Evolutionary conservation across 1,140 invertebrate species (phyloP).

Genomic region (Venturia canescens): DNA sequence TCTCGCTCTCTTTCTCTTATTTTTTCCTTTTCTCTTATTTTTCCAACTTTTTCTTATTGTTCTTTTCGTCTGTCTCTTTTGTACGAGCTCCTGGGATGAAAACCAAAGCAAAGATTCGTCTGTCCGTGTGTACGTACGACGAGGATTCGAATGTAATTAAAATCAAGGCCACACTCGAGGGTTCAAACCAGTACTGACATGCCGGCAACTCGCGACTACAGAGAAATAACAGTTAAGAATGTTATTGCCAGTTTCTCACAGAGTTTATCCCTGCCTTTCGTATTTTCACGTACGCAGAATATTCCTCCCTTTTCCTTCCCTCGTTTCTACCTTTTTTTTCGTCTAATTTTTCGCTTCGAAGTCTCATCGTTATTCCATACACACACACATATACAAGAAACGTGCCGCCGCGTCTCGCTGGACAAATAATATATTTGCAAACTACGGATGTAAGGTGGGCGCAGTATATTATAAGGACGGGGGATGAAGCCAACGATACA

Average conservation of each 20-base stretch:
- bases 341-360: not conserved
- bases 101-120: constrained; percentile 28
- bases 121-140: constrained; percentile 45
- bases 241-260: constrained; percentile 50
- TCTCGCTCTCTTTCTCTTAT: constrained; percentile 2
- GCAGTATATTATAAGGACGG: constrained; percentile 28
- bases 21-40: not conserved
- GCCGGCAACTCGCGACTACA: not conserved
- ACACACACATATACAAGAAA: constrained; percentile 7
- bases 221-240: constrained; percentile 51
- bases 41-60: not conserved
- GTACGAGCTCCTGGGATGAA: constrained; percentile 20
- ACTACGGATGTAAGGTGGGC: constrained; percentile 18
- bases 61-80: not conserved
- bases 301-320: not conserved
- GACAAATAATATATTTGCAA: constrained; percentile 44
- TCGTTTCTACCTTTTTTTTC: not conserved
- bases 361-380: constrained; percentile 13
- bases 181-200: constrained; percentile 44
- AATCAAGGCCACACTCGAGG: constrained; percentile 61
- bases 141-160: constrained; percentile 63
- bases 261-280: constrained; percentile 21
- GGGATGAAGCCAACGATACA: constrained; percentile 47
- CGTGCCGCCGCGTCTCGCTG: constrained; percentile 37
- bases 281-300: not conserved